Evolutionary conservation across 2,888 invertebrate species (phyloP).

Genomic region (Parnassius mnemosyne): DNA sequence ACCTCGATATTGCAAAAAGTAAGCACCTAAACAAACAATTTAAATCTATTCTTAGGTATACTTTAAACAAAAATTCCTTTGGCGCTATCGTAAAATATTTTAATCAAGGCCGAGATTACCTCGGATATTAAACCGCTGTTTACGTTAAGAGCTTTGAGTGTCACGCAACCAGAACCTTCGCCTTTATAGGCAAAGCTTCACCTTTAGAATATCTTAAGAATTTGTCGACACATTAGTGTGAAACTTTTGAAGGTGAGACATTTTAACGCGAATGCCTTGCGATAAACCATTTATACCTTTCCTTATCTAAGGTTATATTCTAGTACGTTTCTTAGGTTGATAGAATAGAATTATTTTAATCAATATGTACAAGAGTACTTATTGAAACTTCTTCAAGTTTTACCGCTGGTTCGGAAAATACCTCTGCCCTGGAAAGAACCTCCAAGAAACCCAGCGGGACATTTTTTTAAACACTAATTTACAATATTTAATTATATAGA

Average conservation of each 20-base stretch:
- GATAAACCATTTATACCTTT: neutral
- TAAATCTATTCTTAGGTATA: constrained; percentile 6
- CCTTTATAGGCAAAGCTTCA: constrained; percentile 3
- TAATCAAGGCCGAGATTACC: constrained; percentile 36
- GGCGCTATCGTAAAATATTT: constrained; percentile 34
- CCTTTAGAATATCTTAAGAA: neutral
- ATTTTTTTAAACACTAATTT: no score
- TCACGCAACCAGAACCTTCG: neutral
- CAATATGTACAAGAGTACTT: no score
- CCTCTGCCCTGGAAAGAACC: no score
- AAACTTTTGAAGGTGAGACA: neutral
- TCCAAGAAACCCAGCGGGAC: no score
- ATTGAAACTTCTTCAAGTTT: no score
- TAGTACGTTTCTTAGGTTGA: no score
- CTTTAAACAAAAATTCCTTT: constrained; percentile 14
- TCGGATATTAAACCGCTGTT: constrained; percentile 28
- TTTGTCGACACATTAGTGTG: constrained; percentile 4
- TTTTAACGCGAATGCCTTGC: neutral
- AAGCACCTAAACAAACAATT: neutral
- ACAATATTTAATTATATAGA: no score
- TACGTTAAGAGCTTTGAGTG: constrained; percentile 8
- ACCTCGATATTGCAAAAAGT: neutral
- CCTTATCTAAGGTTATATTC: neutral
- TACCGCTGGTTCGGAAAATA: no score
- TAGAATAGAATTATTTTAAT: no score